A percentile compares a stretch with the other conserved stretches of the same genome.
Evolutionary conservation across 2,113 vertebrate species (phyloP).

Genomic region (Ovibos moschatus): DNA sequence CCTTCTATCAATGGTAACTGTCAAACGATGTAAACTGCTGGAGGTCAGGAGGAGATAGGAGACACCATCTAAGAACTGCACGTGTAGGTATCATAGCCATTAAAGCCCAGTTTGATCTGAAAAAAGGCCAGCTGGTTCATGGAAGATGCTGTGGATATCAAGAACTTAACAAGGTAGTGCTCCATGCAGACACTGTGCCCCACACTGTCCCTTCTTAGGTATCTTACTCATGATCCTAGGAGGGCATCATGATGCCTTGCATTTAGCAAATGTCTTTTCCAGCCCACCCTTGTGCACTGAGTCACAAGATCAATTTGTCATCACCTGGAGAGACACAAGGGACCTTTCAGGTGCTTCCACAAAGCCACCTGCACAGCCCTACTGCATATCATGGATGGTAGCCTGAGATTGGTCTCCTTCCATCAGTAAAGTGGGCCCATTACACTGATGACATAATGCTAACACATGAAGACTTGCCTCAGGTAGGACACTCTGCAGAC

Average conservation of each 20-base stretch:
- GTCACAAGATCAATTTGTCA: neutral
- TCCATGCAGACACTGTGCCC: neutral
- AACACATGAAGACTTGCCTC: neutral
- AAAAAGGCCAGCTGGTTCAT: neutral
- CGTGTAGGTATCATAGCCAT: neutral
- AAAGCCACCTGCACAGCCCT: neutral
- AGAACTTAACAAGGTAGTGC: neutral
- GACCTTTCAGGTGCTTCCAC: neutral
- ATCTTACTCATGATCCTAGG: neutral
- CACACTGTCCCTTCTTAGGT: neutral
- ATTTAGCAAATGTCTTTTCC: neutral
- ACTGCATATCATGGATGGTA: neutral
- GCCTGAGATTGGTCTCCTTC: neutral
- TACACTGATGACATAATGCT: neutral
- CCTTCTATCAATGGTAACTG: neutral
- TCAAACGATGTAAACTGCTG: neutral
- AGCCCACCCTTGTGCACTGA: neutral
- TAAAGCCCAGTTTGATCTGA: neutral
- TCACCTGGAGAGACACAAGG: neutral
- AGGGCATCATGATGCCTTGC: neutral
- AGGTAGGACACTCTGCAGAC: neutral
- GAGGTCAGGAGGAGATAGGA: neutral
- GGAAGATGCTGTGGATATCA: neutral
- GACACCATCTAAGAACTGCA: neutral
- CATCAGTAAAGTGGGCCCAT: neutral